Evolutionary conservation across 2,113 vertebrate genomes (phyloP).

Genomic region (Panurus biarmicus): DNA sequence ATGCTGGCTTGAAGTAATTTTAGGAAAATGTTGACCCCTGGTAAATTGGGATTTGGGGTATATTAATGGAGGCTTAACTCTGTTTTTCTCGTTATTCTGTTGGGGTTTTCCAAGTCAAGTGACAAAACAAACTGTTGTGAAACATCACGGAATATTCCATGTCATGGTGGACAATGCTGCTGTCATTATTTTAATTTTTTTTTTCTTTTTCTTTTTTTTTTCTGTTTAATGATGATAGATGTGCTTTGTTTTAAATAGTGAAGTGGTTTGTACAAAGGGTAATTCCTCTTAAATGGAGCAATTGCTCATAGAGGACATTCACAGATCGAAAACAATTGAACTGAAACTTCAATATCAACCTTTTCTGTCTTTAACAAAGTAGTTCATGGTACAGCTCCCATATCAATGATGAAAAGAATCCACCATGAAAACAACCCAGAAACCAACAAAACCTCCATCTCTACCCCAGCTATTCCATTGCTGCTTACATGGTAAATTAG

Average conservation of each 20-base stretch:
- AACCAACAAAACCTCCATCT: background rate
- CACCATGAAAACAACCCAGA: constrained; percentile 18
- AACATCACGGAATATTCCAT: background rate
- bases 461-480: background rate
- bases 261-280: constrained; percentile 79
- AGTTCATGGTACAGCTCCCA: background rate
- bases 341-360: constrained; percentile 75
- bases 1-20: background rate
- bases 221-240: constrained; percentile 79
- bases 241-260: constrained; percentile 80
- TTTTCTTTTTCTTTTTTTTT: background rate
- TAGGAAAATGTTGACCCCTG: background rate
- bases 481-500: constrained; percentile 42
- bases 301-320: constrained; percentile 75
- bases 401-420: background rate
- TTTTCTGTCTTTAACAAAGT: constrained; percentile 73
- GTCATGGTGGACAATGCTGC: background rate
- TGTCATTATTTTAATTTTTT: constrained; percentile 53
- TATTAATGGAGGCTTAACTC: background rate
- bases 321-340: constrained; percentile 79
- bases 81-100: background rate
- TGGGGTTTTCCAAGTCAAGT: background rate
- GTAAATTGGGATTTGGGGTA: background rate
- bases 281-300: constrained; percentile 79
- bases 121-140: background rate